Base-by-base conservation (phyloP, 2,888 invertebrate species). In the Tortrix viridana region DNA sequence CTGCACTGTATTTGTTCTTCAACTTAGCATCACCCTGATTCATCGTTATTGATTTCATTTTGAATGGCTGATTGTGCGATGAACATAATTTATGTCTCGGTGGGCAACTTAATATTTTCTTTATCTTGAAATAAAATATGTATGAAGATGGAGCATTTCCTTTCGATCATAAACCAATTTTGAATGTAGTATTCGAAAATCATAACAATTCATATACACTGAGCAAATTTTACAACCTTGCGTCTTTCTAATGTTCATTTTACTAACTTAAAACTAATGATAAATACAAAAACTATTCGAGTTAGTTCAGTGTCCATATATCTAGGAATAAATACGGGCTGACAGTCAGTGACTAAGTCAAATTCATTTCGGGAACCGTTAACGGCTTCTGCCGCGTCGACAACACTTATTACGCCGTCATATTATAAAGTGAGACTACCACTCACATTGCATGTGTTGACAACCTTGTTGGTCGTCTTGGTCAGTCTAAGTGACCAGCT, bases 241-340 rank as follows among this genome's bases (percentile, higher is more conserved):
- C 73, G 67, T 74, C 69, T 71, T 71, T 75, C 71, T 69, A 67
- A 74, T 69, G 71, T 68, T 63, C 65, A 67, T 71, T 69, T 78
- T 69, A 67, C 74, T 75, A 74, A 74, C 73, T 71, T 75, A 74
- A 64, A 74, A 68, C 73, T 82, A 80, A 69, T 64, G 70, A 78
- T 79, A 84, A 80, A 81, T 82, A 80, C 65, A 69, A 75, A 73
- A 79, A 75, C 72, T 86, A 88, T 88, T 88, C 87, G 84, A 88
- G 86, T 84, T 82, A 79, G 75, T 79, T 76, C 82, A 76, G 71
- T 73, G 71, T 76, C 72, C 73, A 70, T 58, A 44, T 9, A 49
- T 23, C 52, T 58, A 58, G 58, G 32, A 53, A 50, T 61, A 61
- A 49, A 62, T 58, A 60, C 38, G 41, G 38, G 50, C 41, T 50